These are phyloP conservation scores for Etheostoma nigrum DNA, from an alignment of 2,797 vertebrate genomes.

Conservation along the genomic window DNA sequence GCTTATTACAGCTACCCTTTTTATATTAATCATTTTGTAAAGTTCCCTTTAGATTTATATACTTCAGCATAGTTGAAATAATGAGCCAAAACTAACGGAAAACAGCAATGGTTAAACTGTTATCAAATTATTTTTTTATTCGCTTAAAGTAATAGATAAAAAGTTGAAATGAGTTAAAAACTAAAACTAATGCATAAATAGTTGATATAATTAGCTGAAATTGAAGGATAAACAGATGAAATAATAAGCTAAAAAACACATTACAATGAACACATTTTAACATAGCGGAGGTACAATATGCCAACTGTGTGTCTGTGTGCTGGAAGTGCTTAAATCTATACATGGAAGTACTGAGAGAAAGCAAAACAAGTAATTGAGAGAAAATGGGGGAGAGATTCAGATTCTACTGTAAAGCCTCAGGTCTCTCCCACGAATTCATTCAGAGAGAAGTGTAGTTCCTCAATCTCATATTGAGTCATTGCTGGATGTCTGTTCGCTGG, in stretches of 20 bases:
- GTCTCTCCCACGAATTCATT: conserved; percentile 24
- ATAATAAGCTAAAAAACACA: not conserved
- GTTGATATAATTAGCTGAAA: too few species aligned
- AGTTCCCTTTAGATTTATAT: too few species aligned
- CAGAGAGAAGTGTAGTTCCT: conserved; percentile 20
- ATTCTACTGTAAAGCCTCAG: conserved; percentile 26
- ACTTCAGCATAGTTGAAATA: too few species aligned
- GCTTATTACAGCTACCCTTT: too few species aligned
- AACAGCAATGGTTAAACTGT: too few species aligned
- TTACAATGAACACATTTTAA: not conserved
- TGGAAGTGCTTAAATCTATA: conserved; percentile 8
- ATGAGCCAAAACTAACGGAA: too few species aligned
- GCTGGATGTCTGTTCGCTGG: not conserved
- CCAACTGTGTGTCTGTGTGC: conserved; percentile 6
- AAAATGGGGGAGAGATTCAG: not conserved
- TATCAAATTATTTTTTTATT: too few species aligned
- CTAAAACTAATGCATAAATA: too few species aligned
- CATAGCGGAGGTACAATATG: not conserved
- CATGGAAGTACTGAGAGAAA: conserved; percentile 38
- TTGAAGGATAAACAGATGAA: not conserved
- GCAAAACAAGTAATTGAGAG: conserved; percentile 8
- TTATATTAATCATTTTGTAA: too few species aligned
- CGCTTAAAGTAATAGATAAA: not conserved
- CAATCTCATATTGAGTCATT: conserved; percentile 29
- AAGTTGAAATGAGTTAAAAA: not conserved